phyloP scores from a whole-genome alignment of 2,113 vertebrate genomes.

The Callionymus lyra region DNA sequence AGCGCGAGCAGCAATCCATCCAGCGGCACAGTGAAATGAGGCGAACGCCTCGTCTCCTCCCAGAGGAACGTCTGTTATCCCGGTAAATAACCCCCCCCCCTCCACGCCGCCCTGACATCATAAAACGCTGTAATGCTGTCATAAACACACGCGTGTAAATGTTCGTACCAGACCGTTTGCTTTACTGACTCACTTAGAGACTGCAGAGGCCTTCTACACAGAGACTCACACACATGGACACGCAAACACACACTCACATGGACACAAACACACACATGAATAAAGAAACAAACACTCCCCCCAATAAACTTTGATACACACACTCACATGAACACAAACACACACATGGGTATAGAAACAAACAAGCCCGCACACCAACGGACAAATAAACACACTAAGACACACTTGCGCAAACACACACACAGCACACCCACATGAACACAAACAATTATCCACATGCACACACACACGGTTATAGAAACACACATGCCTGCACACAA shows the following conservation, averaged over 20 bases:
- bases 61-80: conserved; percentile 32
- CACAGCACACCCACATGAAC: neutral
- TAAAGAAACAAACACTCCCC: too few species aligned
- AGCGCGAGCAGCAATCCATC: conserved; percentile 50
- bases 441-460: neutral
- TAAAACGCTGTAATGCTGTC: conserved; percentile 44
- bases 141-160: conserved; percentile 30
- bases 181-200: conserved; percentile 30
- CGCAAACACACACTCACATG: too few species aligned
- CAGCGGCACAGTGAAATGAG: conserved; percentile 54
- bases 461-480: neutral
- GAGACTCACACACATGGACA: too few species aligned
- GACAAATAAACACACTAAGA: neutral
- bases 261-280: too few species aligned
- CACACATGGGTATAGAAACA: too few species aligned
- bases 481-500: neutral
- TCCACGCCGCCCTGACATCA: conserved; percentile 27
- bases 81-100: conserved; percentile 38
- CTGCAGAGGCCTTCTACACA: neutral
- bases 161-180: neutral
- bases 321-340: too few species aligned
- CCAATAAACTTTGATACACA: too few species aligned
- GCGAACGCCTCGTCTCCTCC: conserved; percentile 48
- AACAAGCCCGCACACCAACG: too few species aligned
- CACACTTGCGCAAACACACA: neutral